Evolutionary conservation across 2,113 vertebrate genomes (phyloP).

Genomic region (Pseudolaguvia tuberculata): DNA sequence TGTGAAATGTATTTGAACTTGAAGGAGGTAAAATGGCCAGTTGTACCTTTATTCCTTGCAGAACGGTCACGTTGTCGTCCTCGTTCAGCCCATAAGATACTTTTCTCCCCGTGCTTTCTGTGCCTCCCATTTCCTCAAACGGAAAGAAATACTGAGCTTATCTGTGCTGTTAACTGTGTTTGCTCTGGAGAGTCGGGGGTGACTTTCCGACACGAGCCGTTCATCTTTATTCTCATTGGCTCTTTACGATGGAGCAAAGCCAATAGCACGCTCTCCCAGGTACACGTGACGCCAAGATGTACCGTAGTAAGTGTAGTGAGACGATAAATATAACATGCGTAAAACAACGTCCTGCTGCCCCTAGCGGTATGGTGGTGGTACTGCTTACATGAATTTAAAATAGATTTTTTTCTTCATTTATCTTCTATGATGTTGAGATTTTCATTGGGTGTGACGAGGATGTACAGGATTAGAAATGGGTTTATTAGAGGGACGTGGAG

Average conservation of each 20-base stretch:
- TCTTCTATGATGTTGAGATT: too few species aligned
- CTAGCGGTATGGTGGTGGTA: too few species aligned
- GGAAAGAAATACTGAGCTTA: neutral
- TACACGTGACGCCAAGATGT: conserved; percentile 7
- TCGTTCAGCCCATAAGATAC: conserved; percentile 86
- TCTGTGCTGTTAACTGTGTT: neutral
- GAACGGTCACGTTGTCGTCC: conserved; percentile 83
- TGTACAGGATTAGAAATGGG: too few species aligned
- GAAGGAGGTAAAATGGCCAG: neutral
- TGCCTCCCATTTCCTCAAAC: conserved; percentile 71
- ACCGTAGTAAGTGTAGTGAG: conserved; percentile 62
- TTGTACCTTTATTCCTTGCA: conserved; percentile 88
- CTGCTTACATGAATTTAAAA: too few species aligned
- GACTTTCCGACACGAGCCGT: conserved; percentile 48
- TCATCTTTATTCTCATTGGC: conserved; percentile 58
- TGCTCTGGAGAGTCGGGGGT: conserved; percentile 59
- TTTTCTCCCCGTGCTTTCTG: conserved; percentile 73
- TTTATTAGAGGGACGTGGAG: too few species aligned
- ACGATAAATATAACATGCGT: too few species aligned
- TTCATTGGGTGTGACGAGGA: too few species aligned
- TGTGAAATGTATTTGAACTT: conserved; percentile 11
- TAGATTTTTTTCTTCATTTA: too few species aligned
- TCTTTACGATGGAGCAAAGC: conserved; percentile 34
- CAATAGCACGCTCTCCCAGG: conserved; percentile 38
- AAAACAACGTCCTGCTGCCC: too few species aligned